Percentiles rank a stretch among this genome's conserved stretches.
These are phyloP conservation scores for Tringa solitaria DNA, from an alignment of 2,113 vertebrate genomes.

Conservation along the genomic window DNA sequence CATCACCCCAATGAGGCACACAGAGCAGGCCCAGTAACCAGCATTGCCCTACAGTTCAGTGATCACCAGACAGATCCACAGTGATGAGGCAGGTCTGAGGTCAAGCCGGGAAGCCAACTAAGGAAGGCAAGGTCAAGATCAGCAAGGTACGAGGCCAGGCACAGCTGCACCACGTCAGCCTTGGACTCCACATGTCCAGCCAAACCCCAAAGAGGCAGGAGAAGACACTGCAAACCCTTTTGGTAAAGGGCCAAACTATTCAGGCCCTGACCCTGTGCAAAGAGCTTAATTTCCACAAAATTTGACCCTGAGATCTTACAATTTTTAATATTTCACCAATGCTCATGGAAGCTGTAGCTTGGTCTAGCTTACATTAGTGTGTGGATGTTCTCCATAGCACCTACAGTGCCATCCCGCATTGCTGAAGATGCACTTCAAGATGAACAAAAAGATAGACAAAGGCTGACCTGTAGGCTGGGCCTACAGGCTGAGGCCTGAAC, in stretches of 20 bases:
- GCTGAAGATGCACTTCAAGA: neutral
- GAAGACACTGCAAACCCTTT: neutral
- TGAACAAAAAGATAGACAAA: neutral
- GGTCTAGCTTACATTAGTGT: neutral
- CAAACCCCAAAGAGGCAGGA: neutral
- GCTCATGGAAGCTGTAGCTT: neutral
- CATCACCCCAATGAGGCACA: fast-evolving
- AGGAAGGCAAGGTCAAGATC: neutral
- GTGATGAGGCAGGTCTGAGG: neutral
- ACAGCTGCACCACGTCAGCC: neutral
- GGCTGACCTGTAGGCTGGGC: neutral
- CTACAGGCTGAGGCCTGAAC: too few relatives aligned
- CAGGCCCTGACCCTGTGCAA: neutral
- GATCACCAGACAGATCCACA: neutral
- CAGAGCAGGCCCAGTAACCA: neutral
- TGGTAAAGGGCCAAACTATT: neutral
- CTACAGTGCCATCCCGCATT: neutral
- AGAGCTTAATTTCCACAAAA: neutral
- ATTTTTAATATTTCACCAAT: neutral
- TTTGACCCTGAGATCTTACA: neutral
- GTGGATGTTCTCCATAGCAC: neutral
- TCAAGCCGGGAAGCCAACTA: neutral
- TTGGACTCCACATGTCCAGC: neutral
- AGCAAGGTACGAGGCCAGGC: neutral
- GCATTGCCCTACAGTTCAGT: neutral